These are phyloP conservation scores for Drosophila bipectinata DNA, from an alignment of 1,140 invertebrate species.

Conservation along the genomic window DNA sequence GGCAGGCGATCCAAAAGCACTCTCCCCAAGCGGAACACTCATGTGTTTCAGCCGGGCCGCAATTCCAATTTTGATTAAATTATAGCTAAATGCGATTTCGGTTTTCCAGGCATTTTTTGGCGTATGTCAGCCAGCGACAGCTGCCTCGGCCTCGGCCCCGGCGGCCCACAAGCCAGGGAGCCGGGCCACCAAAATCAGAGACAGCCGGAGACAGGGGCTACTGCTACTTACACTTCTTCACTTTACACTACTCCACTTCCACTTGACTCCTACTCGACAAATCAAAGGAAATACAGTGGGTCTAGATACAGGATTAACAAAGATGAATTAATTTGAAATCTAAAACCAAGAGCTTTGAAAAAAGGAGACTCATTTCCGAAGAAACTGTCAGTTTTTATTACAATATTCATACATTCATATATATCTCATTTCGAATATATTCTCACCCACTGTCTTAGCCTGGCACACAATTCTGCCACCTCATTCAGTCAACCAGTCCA, in stretches of 20 bases:
- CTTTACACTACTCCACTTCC: constrained; percentile 30
- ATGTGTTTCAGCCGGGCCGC: constrained; percentile 15
- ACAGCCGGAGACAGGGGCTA: constrained; percentile 40
- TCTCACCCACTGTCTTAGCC: constrained; percentile 30
- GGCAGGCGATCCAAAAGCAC: constrained; percentile 4
- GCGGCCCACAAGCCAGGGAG: constrained; percentile 24
- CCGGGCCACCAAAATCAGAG: neutral
- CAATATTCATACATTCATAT: neutral
- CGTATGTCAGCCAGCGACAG: constrained; percentile 39
- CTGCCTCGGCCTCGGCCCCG: constrained; percentile 13
- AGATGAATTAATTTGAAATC: no score
- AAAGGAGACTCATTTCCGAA: no score
- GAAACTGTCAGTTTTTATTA: no score
- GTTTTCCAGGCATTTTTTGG: constrained; percentile 47
- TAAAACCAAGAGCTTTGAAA: no score
- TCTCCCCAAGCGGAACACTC: constrained; percentile 31
- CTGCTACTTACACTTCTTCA: constrained; percentile 50
- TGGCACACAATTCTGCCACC: constrained; percentile 49
- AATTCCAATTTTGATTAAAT: constrained; percentile 61
- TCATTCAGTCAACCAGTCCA: constrained; percentile 62
- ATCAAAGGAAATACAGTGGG: constrained; percentile 30
- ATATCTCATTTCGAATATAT: neutral
- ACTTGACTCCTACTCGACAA: constrained; percentile 38
- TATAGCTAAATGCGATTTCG: constrained; percentile 35
- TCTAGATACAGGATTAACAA: no score